Evolutionary conservation across 2,113 vertebrate species (phyloP).

Genomic region (Malaclemys terrapin): DNA sequence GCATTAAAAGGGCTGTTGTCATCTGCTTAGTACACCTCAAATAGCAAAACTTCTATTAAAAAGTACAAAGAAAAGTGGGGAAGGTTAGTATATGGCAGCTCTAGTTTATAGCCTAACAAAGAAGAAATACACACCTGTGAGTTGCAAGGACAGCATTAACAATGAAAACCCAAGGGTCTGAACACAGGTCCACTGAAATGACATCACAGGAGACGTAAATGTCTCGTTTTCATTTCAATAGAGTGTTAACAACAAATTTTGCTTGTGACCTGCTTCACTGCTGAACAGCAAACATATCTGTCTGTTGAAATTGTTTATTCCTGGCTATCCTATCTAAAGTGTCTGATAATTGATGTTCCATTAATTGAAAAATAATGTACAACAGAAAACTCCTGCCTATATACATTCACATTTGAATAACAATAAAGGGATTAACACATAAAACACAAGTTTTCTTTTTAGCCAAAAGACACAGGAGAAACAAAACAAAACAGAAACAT

Average conservation of each 20-base stretch:
- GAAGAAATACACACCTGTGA: neutral
- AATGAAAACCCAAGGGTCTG: neutral
- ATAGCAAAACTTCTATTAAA: neutral
- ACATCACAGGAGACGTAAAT: constrained; percentile 10
- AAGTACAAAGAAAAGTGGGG: neutral
- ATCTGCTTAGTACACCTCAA: neutral
- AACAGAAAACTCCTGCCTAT: neutral
- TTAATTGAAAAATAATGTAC: neutral
- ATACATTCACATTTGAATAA: neutral
- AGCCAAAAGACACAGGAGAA: neutral
- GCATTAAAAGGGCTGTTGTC: neutral
- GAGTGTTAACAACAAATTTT: neutral
- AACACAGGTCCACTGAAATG: constrained; percentile 1
- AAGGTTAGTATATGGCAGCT: neutral
- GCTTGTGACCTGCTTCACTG: neutral
- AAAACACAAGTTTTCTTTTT: neutral
- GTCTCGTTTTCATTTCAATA: constrained; percentile 31
- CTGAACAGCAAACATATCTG: constrained; percentile 21
- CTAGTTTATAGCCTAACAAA: neutral
- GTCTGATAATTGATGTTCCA: neutral
- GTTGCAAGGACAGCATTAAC: neutral
- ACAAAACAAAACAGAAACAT: neutral
- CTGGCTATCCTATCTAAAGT: neutral
- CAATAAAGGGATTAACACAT: neutral
- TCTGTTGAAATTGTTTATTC: neutral